These are phyloP conservation scores for Etheostoma nigrum DNA, from an alignment of 2,797 vertebrate genomes.

Conservation along the genomic window DNA sequence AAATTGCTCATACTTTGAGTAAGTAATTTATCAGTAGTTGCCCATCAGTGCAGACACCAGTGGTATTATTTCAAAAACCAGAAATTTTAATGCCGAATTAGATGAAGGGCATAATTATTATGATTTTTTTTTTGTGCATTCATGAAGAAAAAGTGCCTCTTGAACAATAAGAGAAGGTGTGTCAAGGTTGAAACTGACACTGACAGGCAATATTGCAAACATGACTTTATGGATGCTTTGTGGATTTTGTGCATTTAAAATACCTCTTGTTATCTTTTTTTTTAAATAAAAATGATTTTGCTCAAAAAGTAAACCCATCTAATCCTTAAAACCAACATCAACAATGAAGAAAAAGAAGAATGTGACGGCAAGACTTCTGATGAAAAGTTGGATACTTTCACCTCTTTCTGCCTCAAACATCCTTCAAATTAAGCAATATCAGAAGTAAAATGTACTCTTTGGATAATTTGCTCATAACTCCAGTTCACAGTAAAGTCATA, in stretches of 20 bases:
- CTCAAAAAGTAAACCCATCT: neutral
- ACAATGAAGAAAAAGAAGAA: neutral
- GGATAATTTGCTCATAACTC: neutral
- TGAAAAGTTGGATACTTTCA: too few species aligned
- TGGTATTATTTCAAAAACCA: conserved; percentile 3
- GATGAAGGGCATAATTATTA: conserved; percentile 11
- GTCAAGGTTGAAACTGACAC: conserved; percentile 5
- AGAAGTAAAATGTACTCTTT: neutral
- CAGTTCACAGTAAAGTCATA: neutral
- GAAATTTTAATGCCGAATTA: conserved; percentile 5
- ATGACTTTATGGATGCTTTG: conserved; percentile 1
- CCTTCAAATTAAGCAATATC: neutral
- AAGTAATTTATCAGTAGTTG: conserved; percentile 24
- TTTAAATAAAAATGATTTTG: conserved; percentile 24
- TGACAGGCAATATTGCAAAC: neutral
- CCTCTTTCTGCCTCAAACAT: neutral
- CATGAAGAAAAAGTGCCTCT: neutral
- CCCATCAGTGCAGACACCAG: neutral
- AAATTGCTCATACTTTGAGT: conserved; percentile 22
- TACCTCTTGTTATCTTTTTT: neutral
- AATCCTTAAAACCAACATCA: neutral
- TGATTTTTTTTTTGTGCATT: neutral
- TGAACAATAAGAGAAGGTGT: neutral
- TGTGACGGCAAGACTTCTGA: too few species aligned
- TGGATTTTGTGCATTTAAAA: conserved; percentile 14